These are phyloP conservation scores for Garra rufa DNA, from an alignment of 2,113 vertebrate genomes.

Conservation along the genomic window DNA sequence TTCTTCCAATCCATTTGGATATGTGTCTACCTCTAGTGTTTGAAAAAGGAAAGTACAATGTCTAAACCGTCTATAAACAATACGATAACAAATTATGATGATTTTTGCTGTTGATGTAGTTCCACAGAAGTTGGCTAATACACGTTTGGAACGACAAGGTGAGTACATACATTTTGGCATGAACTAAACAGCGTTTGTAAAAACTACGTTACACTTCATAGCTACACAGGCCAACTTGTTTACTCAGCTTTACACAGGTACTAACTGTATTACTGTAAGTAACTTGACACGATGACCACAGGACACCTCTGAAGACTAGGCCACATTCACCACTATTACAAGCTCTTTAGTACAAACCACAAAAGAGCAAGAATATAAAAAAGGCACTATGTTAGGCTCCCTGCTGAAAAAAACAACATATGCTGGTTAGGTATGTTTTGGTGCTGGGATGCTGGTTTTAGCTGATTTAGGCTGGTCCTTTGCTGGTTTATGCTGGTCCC, in stretches of 20 bases:
- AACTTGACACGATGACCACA: not conserved
- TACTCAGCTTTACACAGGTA: not conserved
- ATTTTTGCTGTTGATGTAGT: not conserved
- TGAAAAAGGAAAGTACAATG: not conserved
- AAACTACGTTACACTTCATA: too few relatives aligned
- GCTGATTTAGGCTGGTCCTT: too few relatives aligned
- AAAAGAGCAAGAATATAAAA: not conserved
- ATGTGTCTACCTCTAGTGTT: slow-evolving; percentile 47
- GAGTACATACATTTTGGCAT: not conserved
- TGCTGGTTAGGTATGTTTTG: too few relatives aligned
- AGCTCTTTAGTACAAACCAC: not conserved
- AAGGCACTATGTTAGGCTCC: too few relatives aligned
- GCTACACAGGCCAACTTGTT: not conserved
- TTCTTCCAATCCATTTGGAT: not conserved
- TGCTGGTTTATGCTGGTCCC: too few relatives aligned
- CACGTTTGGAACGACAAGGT: not conserved
- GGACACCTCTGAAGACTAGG: not conserved
- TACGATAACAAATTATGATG: not conserved
- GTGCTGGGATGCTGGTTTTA: too few relatives aligned
- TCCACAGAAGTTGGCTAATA: not conserved
- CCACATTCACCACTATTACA: not conserved
- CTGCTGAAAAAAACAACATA: too few relatives aligned
- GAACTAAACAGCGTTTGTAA: not conserved
- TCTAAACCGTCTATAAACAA: not conserved
- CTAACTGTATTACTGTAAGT: not conserved